phyloP scores from a whole-genome alignment of 2,797 vertebrate species.

The Potorous gilbertii region DNA sequence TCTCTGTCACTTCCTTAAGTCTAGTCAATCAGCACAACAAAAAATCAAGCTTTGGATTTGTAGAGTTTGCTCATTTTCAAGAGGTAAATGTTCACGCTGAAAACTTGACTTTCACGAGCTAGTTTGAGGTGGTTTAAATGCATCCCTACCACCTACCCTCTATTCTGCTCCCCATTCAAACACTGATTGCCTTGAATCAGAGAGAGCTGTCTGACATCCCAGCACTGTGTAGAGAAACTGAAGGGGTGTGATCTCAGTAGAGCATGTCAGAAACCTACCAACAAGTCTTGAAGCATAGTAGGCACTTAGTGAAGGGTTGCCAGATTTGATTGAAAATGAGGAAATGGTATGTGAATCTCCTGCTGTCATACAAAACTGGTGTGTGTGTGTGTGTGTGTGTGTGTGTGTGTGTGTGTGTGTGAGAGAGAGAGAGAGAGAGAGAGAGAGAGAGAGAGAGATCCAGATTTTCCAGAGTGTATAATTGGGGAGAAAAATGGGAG shows the following conservation, averaged over 20 bases:
- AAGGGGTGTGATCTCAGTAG: not conserved
- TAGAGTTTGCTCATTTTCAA: not conserved
- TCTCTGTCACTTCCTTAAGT: not conserved
- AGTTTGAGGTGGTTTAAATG: not conserved
- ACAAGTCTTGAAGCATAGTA: not conserved
- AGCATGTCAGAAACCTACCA: not conserved
- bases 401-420: no score
- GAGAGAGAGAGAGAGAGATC: not conserved
- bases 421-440: no score
- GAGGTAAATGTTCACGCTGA: not conserved
- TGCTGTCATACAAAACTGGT: not conserved
- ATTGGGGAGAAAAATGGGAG: not conserved
- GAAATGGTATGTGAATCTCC: slow-evolving; percentile 47
- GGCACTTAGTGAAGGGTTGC: not conserved
- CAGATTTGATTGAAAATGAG: not conserved
- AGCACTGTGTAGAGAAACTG: not conserved
- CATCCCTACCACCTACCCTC: not conserved
- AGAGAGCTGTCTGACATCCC: not conserved
- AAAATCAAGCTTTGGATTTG: not conserved
- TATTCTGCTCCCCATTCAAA: not conserved
- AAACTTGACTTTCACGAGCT: not conserved
- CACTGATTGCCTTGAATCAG: not conserved
- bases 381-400: not conserved
- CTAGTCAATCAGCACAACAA: not conserved
- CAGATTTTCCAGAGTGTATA: slow-evolving; percentile 63